A percentile compares a stretch with the other conserved stretches of the same genome.
Evolutionary conservation across 1,140 invertebrate genomes (phyloP).

Genomic region (Acromyrmex charruanus): DNA sequence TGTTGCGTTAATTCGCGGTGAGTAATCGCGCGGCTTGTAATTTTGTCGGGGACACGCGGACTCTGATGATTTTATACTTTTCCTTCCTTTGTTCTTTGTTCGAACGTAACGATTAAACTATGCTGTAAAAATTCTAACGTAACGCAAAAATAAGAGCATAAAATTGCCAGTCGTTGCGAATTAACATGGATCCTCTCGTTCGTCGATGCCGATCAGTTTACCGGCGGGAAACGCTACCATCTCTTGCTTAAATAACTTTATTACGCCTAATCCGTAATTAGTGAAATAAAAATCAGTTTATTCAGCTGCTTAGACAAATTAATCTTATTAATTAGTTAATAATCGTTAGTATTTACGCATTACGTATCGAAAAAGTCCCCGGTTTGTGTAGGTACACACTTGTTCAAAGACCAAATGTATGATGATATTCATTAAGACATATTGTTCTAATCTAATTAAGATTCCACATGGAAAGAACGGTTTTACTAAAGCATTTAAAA

Average conservation of each 20-base stretch:
- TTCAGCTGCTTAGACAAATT: constrained; percentile 59
- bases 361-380: background rate
- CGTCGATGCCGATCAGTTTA: background rate
- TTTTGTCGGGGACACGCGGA: constrained; percentile 16
- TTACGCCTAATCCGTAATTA: constrained; percentile 21
- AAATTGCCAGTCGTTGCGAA: background rate
- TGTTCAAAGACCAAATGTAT: constrained; percentile 20
- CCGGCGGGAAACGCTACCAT: background rate
- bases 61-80: constrained; percentile 54
- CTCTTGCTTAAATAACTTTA: constrained; percentile 44
- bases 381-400: background rate
- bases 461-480: background rate
- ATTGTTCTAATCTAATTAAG: constrained; percentile 22
- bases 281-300: constrained; percentile 31
- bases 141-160: background rate
- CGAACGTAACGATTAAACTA: constrained; percentile 42
- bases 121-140: constrained; percentile 14
- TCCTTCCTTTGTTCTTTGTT: constrained; percentile 41
- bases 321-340: constrained; percentile 50
- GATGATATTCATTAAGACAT: background rate
- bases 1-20: constrained; percentile 55
- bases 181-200: background rate
- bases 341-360: constrained; percentile 33
- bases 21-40: constrained; percentile 58
- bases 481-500: too few species aligned